A percentile compares a stretch with the other conserved stretches of the same genome.
These are phyloP conservation scores for Sebastiscus albofasciatus DNA, from an alignment of 2,797 vertebrate species.

Conservation along the genomic window DNA sequence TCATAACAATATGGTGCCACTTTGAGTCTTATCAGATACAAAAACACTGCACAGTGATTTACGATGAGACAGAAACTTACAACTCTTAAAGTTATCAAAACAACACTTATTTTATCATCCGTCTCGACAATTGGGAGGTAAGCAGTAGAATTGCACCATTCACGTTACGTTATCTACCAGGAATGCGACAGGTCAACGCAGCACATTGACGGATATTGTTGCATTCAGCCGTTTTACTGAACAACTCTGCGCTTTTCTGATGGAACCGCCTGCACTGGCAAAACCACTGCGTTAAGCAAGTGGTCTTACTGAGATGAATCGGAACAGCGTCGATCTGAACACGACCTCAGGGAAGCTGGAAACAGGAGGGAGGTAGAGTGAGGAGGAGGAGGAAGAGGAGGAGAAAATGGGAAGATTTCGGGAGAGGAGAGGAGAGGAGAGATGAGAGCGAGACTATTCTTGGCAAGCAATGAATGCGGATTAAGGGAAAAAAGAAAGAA, in stretches of 20 bases:
- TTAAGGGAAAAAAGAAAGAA: conserved; percentile 25
- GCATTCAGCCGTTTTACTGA: not conserved
- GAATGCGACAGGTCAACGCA: not conserved
- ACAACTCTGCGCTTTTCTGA: not conserved
- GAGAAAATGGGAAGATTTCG: not conserved
- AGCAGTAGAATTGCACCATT: not conserved
- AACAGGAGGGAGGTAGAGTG: not conserved
- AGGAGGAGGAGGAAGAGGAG: not conserved
- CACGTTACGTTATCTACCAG: not conserved
- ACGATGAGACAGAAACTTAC: not conserved
- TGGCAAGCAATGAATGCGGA: conserved; percentile 22
- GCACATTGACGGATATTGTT: not conserved
- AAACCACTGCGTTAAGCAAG: not conserved
- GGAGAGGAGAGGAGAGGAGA: not conserved
- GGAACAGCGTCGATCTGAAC: not conserved
- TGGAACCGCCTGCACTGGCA: not conserved
- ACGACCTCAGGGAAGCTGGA: not conserved
- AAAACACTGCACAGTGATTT: not conserved
- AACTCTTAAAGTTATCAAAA: not conserved
- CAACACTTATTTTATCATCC: not conserved
- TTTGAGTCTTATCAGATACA: not conserved
- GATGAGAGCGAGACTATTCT: not conserved
- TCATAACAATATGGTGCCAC: not conserved
- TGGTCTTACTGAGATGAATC: not conserved
- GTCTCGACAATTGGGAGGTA: not conserved